phyloP scores from a whole-genome alignment of 1,140 invertebrate species.

The Lethrus apterus region DNA sequence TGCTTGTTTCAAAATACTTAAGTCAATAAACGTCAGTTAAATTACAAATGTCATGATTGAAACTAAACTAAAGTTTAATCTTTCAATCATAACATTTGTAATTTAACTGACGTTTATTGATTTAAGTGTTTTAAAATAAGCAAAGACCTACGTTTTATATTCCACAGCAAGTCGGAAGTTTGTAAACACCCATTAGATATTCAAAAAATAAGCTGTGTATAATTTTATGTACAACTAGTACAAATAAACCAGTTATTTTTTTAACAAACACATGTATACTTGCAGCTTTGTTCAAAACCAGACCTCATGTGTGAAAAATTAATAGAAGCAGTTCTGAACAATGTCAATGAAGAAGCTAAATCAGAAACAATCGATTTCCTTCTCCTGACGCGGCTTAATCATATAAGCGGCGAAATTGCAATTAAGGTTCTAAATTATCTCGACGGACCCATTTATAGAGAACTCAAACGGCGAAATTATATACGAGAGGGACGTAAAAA shows the following conservation, averaged over 20 bases:
- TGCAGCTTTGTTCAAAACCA: slow-evolving; percentile 33
- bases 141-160: too few relatives aligned
- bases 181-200: too few relatives aligned
- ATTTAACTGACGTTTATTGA: too few relatives aligned
- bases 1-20: too few relatives aligned
- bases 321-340: slow-evolving; percentile 18
- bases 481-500: slow-evolving; percentile 21
- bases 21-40: too few relatives aligned
- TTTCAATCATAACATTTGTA: too few relatives aligned
- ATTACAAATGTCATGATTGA: too few relatives aligned
- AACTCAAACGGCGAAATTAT: slow-evolving; percentile 33
- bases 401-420: slow-evolving; percentile 30
- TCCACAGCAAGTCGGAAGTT: too few relatives aligned
- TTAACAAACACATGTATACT: slow-evolving; percentile 13
- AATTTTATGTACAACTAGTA: too few relatives aligned
- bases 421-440: slow-evolving; percentile 29
- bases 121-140: too few relatives aligned
- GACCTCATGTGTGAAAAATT: slow-evolving; percentile 27
- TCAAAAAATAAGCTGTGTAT: too few relatives aligned
- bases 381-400: slow-evolving; percentile 24
- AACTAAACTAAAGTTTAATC: too few relatives aligned
- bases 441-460: slow-evolving; percentile 35
- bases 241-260: background rate
- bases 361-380: slow-evolving; percentile 15
- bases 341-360: slow-evolving; percentile 8